Evolutionary conservation across 1,140 invertebrate genomes (phyloP), one percentile per base, ranked within the genome.

Genomic region (Tetramorium simillimum): DNA sequence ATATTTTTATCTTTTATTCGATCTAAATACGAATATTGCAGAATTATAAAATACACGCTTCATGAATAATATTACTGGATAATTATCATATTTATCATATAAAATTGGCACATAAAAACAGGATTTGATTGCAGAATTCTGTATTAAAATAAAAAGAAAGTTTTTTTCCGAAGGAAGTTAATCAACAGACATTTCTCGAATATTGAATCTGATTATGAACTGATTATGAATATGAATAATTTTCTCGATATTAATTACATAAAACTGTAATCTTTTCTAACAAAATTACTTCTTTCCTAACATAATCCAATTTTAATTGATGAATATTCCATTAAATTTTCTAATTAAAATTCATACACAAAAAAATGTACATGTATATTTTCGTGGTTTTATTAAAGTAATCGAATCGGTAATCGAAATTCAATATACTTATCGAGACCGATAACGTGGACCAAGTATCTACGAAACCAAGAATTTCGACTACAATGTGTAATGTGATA

Each of bases 401-500:
- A 4, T 37, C 14, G 56, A 40, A 28, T 76, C 53, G 21, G 21
- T 43, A 58, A 63, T 63, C 28, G 28, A 18, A 63, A 58, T 46
- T 46, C 46, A 5, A n/a, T 63, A 56, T 21, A 18, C 2, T 28
- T 6, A 21, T 72, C 21, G n/a, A 76, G 24, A 60, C 6, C 58
- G 75, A 78, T 63, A 77, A 0, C 24, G 40, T 65, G 12, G 24
- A 12, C 6, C n/a, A 21, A 56, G 76, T 21, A 49, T 51, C 58
- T 49, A 37, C 43, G 28, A 67, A 78, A 24, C n/a, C 60, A 67
- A 78, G 28, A 67, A 78, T 51, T 78, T 78, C 76, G 37, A 78
- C 60, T 67, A 33, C 43, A 51, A 78, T 78, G 46, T 67, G 76
- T 49, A 78, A 78, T 37, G 60, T 14, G 60, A 65, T 67, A 78